Evolutionary conservation across 2,888 invertebrate species (phyloP), one percentile per base, ranked within the genome.

Genomic region (Lasioglossum marginatum): DNA sequence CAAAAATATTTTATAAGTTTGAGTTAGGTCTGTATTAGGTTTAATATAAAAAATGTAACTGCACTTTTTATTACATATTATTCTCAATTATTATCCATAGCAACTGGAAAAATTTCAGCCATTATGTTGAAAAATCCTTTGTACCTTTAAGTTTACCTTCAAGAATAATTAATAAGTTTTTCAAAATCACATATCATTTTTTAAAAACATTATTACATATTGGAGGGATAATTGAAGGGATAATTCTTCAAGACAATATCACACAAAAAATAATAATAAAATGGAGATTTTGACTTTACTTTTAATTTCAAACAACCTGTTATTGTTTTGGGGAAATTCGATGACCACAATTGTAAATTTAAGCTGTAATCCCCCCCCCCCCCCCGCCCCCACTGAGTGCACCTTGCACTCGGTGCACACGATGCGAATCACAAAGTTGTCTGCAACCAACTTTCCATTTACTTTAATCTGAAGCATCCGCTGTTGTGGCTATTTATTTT

Each of bases 381-480:
- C n/a, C n/a, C n/a, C n/a, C n/a, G n/a, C n/a, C n/a, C n/a, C 63
- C 63, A 16, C 5, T 16, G 31, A 31, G 16, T 31, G 63, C 16
- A 31, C 16, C 63, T 63, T 31, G 31, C 31, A 63, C 63, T 63
- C 31, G 19, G 63, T 27, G 63, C 63, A 63, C 63, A 16, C 37
- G 68, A 68, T 37, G 37, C 68, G 63, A 31, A 63, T 63, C 63
- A 63, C 63, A 31, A 63, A 63, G 63, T 63, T 34, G 63, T 63
- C 14, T 4, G 31, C 63, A 31, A 63, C 14, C 14, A 63, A 63
- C 63, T 63, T 63, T 34, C 63, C 63, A 63, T 63, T 63, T 63
- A 31, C 63, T 63, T 63, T 63, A 31, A 63, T 63, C 63, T 5
- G 63, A 63, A 63, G 31, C 63, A 75, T 34, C 75, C 48, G 75